Base-by-base conservation (phyloP, 2,797 vertebrate genomes). In the Pogonophryne albipinna region DNA sequence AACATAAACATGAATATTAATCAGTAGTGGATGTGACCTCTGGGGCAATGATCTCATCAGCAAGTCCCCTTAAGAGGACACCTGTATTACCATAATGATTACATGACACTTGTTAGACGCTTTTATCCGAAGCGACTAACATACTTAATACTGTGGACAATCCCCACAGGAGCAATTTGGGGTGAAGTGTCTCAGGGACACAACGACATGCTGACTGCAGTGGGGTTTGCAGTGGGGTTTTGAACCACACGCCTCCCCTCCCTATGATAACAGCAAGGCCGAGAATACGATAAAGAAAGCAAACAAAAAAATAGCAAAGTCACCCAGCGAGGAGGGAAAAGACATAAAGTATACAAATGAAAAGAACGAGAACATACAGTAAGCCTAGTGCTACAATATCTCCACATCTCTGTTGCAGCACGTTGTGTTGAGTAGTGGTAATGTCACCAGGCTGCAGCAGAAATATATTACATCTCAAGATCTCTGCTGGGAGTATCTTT, bases 1-100 rank as follows among this genome's bases (percentile, higher is more conserved):
- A 77, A 86, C 71, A 82, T 31, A 47, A 92, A 83, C 62, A 92
- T 89, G 85, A 89, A 93, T 90, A 92, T 89, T 87, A 90, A 92
- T 86, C 58, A 82, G 82, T 47, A 82, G 68, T 71, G 79, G 86
- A 76, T 31, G 82, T 67, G 73, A 84, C 87, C 85, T 70, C 53
- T 73, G 86, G 85, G 81, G 41, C 74, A 2, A 46, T 41, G 60
- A 86, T 92, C 87, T 91, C 88, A 91, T 89, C 88, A 89, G 87
- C 69, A 38, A 85, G 85, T 90, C 88, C 80, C 82, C 90, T 89
- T 87, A 77, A 74, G 68, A 87, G 78, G 79, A 88, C 83, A 79
- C 19, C 2, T 15, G 64, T 74, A 90, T 89, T 86, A 85, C 71
- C 89, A 91, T 89, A 89, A 86, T 68, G 23, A 23, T 23, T 23